Evolutionary conservation across 2,113 vertebrate genomes (phyloP), one percentile per base, ranked within the genome.

Genomic region (Tyrannus savana): DNA sequence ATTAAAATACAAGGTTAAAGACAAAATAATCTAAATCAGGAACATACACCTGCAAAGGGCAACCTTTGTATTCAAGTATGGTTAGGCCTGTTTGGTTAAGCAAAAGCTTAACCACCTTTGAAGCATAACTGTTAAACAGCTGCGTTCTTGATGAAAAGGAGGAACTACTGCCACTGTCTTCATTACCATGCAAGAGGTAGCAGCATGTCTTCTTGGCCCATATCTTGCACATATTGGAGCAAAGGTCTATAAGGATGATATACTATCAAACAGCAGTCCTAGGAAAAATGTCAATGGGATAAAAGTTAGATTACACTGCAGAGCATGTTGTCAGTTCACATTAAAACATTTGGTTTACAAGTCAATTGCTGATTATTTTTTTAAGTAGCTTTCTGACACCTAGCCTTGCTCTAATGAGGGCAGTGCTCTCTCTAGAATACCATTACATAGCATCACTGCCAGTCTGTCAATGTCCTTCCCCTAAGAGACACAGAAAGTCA

Each of bases 211-310:
- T 99, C 99, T 98, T 99, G 99, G 94, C 99, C 99, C 99, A 99
- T 99, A 95, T 99, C 99, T 98, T 99, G 99, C 87, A 99, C 99
- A 96, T 99, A 99, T 91, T 99, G 99, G 96, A 99, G 95, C 96
- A 99, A 97, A 59, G 99, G 99, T 98, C 99, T 98, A 89, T 99
- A 99, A 56, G 99, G 99, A 97, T 99, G 99, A 98, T 99, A 99
- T 58, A 99, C 99, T 94, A 99, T 99, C 98, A 99, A 98, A 98
- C 99, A 99, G 98, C 99, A 99, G 98, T 99, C 99, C 99, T 99
- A 98, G 91, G 95, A 98, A 97, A 96, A 98, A 96, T 73, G 94
- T 97, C 83, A 96, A 91, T 10, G 5, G 96, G 83, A 94, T 66
- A 47, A 90, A 96, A 96, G 89, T 97, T 87, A 98, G 86, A 94